These are phyloP conservation scores for Porites australiensis DNA, from an alignment of 64 coral and sea anemone species.

Conservation along the genomic window DNA sequence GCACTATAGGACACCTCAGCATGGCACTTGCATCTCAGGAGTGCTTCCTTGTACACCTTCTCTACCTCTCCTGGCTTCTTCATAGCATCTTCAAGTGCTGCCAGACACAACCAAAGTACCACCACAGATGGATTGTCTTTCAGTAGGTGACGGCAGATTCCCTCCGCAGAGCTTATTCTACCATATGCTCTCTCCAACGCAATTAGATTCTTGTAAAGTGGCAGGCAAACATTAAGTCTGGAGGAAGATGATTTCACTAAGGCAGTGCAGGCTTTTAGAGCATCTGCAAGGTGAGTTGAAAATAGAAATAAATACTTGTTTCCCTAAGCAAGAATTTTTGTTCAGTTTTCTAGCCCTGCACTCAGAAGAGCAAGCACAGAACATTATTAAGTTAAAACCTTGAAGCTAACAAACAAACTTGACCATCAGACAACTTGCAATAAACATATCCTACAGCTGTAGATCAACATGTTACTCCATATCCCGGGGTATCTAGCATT, in stretches of 20 bases:
- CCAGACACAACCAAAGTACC: constrained; percentile 83
- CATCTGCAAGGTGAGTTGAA: constrained; percentile 61
- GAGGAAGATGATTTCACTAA: constrained; percentile 16
- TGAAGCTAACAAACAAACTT: too few species aligned
- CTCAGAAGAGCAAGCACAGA: too few species aligned
- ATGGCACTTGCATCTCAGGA: constrained; percentile 66
- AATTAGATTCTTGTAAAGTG: constrained; percentile 91
- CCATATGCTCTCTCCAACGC: constrained; percentile 90
- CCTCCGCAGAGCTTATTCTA: constrained; percentile 80
- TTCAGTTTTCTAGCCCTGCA: too few species aligned
- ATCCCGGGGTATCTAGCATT: too few species aligned
- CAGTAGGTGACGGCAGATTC: constrained; percentile 85
- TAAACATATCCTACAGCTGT: too few species aligned
- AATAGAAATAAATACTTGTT: too few species aligned
- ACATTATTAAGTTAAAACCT: too few species aligned
- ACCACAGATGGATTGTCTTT: constrained; percentile 64
- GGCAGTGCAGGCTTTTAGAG: constrained; percentile 77
- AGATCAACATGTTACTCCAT: too few species aligned
- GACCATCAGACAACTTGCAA: too few species aligned
- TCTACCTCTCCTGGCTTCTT: constrained; percentile 13
- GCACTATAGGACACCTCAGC: constrained; percentile 78
- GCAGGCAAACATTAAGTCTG: constrained; percentile 60
- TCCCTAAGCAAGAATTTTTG: too few species aligned
- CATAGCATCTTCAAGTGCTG: constrained; percentile 74
- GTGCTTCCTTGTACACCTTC: constrained; percentile 70